Percentiles rank a stretch among this genome's conserved stretches.
phyloP scores from a whole-genome alignment of 1,140 invertebrate genomes.

The Cepaea nemoralis region DNA sequence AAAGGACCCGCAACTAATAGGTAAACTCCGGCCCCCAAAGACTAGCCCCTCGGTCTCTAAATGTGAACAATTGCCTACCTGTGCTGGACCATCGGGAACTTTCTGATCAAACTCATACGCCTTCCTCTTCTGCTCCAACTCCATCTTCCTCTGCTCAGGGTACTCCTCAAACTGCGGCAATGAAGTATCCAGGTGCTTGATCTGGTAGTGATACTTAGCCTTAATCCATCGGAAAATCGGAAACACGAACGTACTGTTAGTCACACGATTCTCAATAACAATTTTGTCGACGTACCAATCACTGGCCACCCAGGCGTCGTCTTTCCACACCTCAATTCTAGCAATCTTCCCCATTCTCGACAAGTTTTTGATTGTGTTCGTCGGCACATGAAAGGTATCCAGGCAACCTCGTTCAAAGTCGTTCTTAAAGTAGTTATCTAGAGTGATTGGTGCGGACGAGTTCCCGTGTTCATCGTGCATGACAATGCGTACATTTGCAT shows the following conservation, averaged over 20 bases:
- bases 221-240: slow-evolving; percentile 73
- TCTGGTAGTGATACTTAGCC: slow-evolving; percentile 69
- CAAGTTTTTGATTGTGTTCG: slow-evolving; percentile 50
- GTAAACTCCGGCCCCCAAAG: too few relatives aligned
- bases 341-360: slow-evolving; percentile 56
- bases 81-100: slow-evolving; percentile 68
- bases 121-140: slow-evolving; percentile 68
- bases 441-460: slow-evolving; percentile 56
- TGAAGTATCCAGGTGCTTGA: slow-evolving; percentile 71
- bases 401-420: slow-evolving; percentile 71
- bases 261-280: slow-evolving; percentile 65
- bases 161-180: slow-evolving; percentile 72
- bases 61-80: slow-evolving; percentile 64
- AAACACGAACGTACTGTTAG: slow-evolving; percentile 68
- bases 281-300: slow-evolving; percentile 73
- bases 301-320: slow-evolving; percentile 68
- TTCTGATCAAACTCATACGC: slow-evolving; percentile 68
- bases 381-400: slow-evolving; percentile 63
- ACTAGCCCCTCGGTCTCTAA: not conserved
- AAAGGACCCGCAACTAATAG: too few relatives aligned
- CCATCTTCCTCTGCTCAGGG: slow-evolving; percentile 66
- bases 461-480: slow-evolving; percentile 67
- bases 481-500: slow-evolving; percentile 69
- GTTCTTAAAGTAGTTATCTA: slow-evolving; percentile 69
- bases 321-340: slow-evolving; percentile 71